Conservation (phyloP, 2,888 invertebrate genomes). For the Mimas tiliae region DNA sequence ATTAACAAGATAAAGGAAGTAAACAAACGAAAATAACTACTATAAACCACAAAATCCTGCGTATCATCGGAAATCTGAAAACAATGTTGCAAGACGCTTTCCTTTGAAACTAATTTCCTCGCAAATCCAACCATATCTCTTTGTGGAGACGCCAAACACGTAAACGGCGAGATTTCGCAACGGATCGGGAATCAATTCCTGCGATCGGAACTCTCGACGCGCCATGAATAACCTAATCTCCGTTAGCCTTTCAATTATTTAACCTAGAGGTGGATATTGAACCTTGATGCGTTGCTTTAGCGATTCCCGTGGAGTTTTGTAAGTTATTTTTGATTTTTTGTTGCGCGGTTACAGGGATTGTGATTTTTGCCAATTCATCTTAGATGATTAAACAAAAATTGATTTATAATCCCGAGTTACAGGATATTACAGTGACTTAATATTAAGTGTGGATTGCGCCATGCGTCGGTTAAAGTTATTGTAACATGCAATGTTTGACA, state of each 20-base stretch:
- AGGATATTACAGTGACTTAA: too few relatives aligned
- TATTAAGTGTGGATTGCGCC: too few relatives aligned
- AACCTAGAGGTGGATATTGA: conserved; percentile 32
- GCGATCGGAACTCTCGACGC: conserved; percentile 41
- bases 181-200: conserved; percentile 49
- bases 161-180: conserved; percentile 44
- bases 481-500: too few relatives aligned
- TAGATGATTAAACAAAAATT: too few relatives aligned
- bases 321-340: not conserved
- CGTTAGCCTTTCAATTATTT: conserved; percentile 31
- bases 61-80: conserved; percentile 13
- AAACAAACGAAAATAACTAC: not conserved
- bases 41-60: not conserved
- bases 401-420: too few relatives aligned
- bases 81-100: conserved; percentile 10
- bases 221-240: conserved; percentile 40
- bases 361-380: not conserved
- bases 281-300: conserved; percentile 5
- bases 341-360: not conserved
- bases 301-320: not conserved
- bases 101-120: conserved; percentile 26
- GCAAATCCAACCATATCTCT: conserved; percentile 24
- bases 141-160: conserved; percentile 39
- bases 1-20: not conserved
- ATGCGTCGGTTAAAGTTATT: too few relatives aligned